These are phyloP conservation scores for Capromys pilorides DNA, from an alignment of 2,797 vertebrate species.

Conservation along the genomic window DNA sequence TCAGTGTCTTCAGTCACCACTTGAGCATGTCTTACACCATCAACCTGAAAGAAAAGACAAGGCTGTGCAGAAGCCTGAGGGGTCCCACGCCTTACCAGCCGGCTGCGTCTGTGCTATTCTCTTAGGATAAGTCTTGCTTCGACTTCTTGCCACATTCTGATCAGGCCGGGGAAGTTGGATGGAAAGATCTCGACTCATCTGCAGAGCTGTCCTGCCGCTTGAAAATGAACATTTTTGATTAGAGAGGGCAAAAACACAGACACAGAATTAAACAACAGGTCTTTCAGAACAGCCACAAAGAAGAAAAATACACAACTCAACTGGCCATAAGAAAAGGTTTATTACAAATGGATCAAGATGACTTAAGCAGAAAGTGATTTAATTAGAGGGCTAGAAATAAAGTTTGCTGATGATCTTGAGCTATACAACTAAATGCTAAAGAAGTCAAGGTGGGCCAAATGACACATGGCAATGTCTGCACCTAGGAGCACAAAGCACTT, in stretches of 20 bases:
- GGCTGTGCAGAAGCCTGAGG: fast-evolving
- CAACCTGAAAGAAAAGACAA: neutral
- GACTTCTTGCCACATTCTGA: constrained; percentile 89
- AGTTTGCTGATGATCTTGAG: neutral
- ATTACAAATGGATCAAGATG: neutral
- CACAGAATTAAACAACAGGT: neutral
- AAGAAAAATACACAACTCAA: neutral
- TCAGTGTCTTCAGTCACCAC: neutral
- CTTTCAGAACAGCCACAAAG: neutral
- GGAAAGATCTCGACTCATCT: constrained; percentile 89
- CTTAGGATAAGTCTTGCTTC: constrained; percentile 93
- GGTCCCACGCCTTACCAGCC: constrained; percentile 81
- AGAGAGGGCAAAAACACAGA: constrained; percentile 63
- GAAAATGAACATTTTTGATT: constrained; percentile 73
- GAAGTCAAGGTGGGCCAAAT: neutral
- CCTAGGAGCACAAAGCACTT: neutral
- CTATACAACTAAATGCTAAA: neutral
- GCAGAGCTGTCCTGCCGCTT: constrained; percentile 89
- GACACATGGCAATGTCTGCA: neutral
- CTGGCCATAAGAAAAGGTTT: neutral
- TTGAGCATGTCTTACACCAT: neutral
- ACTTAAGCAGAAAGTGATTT: neutral
- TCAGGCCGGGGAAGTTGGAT: constrained; percentile 89
- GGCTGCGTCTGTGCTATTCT: constrained; percentile 85
- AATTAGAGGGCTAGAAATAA: neutral